Evolutionary conservation across 1,140 invertebrate species (phyloP), one percentile per base, ranked within the genome.

Genomic region (Heterodera schachtii): DNA sequence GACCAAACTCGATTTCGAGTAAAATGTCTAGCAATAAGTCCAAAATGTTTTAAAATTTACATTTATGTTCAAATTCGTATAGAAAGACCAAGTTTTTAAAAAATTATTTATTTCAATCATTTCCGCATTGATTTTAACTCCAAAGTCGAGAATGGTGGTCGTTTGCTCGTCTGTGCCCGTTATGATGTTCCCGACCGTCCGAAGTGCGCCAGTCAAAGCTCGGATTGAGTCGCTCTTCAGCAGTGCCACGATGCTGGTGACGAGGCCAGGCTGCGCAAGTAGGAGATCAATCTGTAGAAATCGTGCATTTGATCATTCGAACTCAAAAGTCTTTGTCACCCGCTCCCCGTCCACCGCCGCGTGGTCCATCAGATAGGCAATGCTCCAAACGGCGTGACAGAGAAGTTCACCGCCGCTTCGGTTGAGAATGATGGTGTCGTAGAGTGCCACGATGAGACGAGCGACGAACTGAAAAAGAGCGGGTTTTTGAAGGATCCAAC

Each of bases 111-210:
- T 31, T n/a, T n/a, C n/a, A n/a, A n/a, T n/a, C n/a, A n/a, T n/a
- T n/a, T n/a, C n/a, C n/a, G n/a, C n/a, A n/a, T n/a, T n/a, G n/a
- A n/a, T n/a, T n/a, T n/a, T n/a, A n/a, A 81, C 77, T 8, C 77
- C 78, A 16, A 81, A 70, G 21, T 81, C 70, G 2, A 81, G 80
- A 31, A 81, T 79, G 19, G 77, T 46, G 0, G 76, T 82, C 5
- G 81, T 82, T 67, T 82, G 81, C 43, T 81, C 77, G 64, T 82
- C 81, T 13, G 81, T 82, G 16, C 81, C 81, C 2, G 81, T 82
- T 8, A 82, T 81, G 21, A 82, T 82, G 75, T 82, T 82, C 2
- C 81, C 80, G 31, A 81, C 77, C 9, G 77, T 78, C 4, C 79
- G 79, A 31, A 80, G 79, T 21, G 79, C 79, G 57, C 79, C 79